These are phyloP conservation scores for Pelvicachromis taeniatus DNA, from an alignment of 2,113 vertebrate species.

Conservation along the genomic window DNA sequence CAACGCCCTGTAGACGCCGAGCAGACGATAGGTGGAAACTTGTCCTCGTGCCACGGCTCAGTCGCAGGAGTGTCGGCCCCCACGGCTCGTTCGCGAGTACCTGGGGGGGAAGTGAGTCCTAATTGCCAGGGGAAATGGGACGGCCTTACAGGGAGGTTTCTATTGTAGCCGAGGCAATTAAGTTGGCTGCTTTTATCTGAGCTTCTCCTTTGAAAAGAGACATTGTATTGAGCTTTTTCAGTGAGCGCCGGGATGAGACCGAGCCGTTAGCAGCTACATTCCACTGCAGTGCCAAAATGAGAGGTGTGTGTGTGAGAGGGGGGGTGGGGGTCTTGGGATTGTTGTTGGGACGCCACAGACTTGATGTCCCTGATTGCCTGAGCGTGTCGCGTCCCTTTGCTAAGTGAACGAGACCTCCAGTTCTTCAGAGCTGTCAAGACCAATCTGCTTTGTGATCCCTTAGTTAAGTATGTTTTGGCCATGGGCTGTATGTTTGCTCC, in stretches of 20 bases:
- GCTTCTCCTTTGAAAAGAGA: conserved; percentile 53
- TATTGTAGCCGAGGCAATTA: conserved; percentile 64
- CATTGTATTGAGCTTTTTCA: conserved; percentile 35
- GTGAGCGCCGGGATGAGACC: conserved; percentile 21
- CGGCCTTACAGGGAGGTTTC: conserved; percentile 41
- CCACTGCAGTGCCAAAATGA: conserved; percentile 19
- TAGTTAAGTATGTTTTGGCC: background rate
- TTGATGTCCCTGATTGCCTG: conserved; percentile 11
- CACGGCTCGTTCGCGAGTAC: conserved; percentile 15
- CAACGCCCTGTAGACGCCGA: background rate
- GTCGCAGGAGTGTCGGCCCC: background rate
- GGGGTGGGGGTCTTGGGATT: background rate
- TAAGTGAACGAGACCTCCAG: conserved; percentile 10
- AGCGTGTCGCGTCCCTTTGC: conserved; percentile 15
- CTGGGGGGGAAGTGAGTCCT: conserved; percentile 37
- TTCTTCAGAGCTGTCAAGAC: conserved; percentile 6
- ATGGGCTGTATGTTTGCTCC: background rate
- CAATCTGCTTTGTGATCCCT: conserved; percentile 1
- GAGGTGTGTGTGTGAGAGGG: background rate
- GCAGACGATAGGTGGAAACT: conserved; percentile 4
- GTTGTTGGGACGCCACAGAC: conserved; percentile 41
- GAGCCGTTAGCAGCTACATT: conserved; percentile 28
- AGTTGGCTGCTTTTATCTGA: conserved; percentile 48
- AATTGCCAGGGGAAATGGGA: conserved; percentile 62
- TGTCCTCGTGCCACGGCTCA: background rate